Base-by-base conservation (phyloP, 2,888 invertebrate genomes). In the Sycophila texana region DNA sequence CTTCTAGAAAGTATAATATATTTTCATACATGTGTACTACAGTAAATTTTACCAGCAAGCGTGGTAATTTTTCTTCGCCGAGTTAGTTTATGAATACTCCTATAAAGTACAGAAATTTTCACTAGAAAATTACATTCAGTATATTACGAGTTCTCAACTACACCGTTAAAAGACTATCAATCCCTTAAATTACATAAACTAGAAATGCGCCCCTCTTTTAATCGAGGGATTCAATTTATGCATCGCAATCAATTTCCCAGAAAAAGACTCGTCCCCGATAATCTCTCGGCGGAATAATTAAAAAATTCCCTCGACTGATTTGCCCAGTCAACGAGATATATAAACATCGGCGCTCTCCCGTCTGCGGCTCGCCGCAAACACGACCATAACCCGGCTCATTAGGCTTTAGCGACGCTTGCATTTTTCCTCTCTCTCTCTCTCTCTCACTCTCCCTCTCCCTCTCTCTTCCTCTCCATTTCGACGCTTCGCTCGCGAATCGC, bases 321-420 rank as follows among this genome's bases (percentile, higher is more conserved):
- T 3, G 1, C 14, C 16, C 16, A 16, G 1, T 3, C 1, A 57
- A 49, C 20, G 66, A 26, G 49, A 58, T 55, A 57, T 55, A 57
- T 66, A 74, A 66, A 39, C 39, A 39, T 5, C 39, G 39, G 39
- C 39, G 55, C 51, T 22, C 20, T 22, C 14, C 39, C 4, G 7
- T 14, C 7, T 49, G 22, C 49, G 7, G 39, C 26, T 16, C n/a
- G 47, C 51, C 74, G 51, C 67, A 74, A 74, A 74, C 74, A 76
- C 68, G 68, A 70, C 68, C 63, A 63, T 63, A 70, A 63, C 67
- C 74, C 51, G 67, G 67, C 67, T 74, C 75, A 76, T 76, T 76
- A 76, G 75, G 61, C 13, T 63, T n/a, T 39, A 30, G 55, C 20
- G 26, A 26, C 61, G 22, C 58, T 73, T 66, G 60, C 66, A 66